Conservation (phyloP, 2,113 vertebrate genomes). For the Thryonomys swinderianus region DNA sequence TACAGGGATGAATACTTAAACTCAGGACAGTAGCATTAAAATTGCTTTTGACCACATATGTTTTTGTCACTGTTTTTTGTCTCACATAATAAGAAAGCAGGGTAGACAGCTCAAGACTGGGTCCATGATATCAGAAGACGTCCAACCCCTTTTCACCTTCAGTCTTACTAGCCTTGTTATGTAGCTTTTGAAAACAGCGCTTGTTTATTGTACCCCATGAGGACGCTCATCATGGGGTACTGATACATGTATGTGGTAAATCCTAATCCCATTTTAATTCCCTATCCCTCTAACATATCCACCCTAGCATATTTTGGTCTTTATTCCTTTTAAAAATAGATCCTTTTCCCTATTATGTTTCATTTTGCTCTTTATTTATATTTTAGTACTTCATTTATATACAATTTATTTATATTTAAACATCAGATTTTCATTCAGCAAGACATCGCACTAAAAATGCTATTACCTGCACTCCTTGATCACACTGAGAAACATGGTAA, state of each 20-base stretch:
- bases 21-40: not conserved
- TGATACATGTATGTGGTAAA: not conserved
- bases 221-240: not conserved
- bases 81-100: not conserved
- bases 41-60: not conserved
- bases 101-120: not conserved
- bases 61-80: not conserved
- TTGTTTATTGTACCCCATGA: not conserved
- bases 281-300: not conserved
- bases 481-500: not conserved
- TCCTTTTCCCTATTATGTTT: not conserved
- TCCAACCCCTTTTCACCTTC: not conserved
- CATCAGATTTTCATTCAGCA: conserved; percentile 11
- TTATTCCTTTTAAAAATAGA: not conserved
- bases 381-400: not conserved
- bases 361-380: not conserved
- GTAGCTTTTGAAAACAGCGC: not conserved
- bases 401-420: not conserved
- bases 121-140: not conserved
- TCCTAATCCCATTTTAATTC: not conserved
- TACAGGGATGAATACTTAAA: not conserved
- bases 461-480: not conserved
- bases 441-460: not conserved
- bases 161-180: not conserved
- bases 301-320: not conserved